These are phyloP conservation scores for Chloroclysta siterata DNA, from an alignment of 2,888 invertebrate species.

Conservation along the genomic window DNA sequence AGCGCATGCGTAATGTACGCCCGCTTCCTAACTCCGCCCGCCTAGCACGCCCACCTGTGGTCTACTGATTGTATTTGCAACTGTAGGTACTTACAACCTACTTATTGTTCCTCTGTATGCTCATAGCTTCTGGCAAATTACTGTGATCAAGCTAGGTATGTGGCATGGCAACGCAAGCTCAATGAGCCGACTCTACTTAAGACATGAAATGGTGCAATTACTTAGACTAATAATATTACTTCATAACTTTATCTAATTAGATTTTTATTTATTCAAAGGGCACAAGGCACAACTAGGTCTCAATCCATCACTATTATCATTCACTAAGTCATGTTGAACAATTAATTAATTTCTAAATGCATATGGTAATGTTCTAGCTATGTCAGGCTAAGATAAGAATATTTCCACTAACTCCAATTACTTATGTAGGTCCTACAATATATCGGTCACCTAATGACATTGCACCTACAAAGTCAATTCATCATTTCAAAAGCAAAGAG, in stretches of 20 bases:
- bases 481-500: constrained; percentile 63
- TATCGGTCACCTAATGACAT: constrained; percentile 44
- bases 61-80: constrained; percentile 57
- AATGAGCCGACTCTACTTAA: constrained; percentile 4
- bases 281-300: neutral
- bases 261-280: constrained; percentile 7
- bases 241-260: constrained; percentile 12
- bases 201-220: constrained; percentile 7
- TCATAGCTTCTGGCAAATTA: constrained; percentile 5
- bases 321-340: neutral
- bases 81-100: constrained; percentile 47
- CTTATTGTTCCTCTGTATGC: constrained; percentile 13
- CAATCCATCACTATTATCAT: neutral
- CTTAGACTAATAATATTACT: neutral
- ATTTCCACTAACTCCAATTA: constrained; percentile 22
- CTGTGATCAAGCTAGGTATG: constrained; percentile 5
- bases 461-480: constrained; percentile 46
- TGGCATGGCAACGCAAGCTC: constrained; percentile 3
- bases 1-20: constrained; percentile 78
- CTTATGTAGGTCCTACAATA: constrained; percentile 19
- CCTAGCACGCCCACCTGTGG: constrained; percentile 78
- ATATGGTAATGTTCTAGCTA: constrained; percentile 13
- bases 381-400: constrained; percentile 12
- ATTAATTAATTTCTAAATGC: constrained; percentile 28
- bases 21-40: constrained; percentile 74